A percentile compares a stretch with the other conserved stretches of the same genome.
These are phyloP conservation scores for Lamprologus callipterus DNA, from an alignment of 2,113 vertebrate genomes.

Conservation along the genomic window DNA sequence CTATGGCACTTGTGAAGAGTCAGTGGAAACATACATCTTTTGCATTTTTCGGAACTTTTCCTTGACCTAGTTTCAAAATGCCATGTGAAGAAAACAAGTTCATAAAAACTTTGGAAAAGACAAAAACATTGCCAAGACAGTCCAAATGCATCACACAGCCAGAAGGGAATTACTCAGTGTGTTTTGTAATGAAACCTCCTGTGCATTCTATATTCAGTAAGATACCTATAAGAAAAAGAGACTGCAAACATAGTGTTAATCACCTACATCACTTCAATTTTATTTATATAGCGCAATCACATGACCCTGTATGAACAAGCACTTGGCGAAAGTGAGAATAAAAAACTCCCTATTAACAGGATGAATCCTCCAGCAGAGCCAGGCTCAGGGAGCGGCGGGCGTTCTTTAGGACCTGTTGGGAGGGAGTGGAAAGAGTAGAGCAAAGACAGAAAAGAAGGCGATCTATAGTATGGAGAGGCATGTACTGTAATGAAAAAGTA, in stretches of 20 bases:
- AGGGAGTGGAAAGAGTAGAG: not conserved
- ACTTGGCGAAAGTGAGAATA: not conserved
- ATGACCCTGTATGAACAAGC: not conserved
- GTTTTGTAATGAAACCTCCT: not conserved
- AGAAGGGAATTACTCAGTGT: not conserved
- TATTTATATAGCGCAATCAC: not conserved
- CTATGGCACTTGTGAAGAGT: not conserved
- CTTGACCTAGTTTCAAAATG: not conserved
- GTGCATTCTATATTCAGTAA: not conserved
- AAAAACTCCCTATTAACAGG: not conserved
- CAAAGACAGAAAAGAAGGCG: fast-evolving
- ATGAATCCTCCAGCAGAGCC: not conserved
- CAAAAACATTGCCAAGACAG: not conserved
- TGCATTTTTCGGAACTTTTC: not conserved
- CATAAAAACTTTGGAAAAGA: not conserved
- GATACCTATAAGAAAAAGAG: not conserved
- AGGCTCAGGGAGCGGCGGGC: fast-evolving
- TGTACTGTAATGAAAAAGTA: not conserved
- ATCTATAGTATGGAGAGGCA: not conserved
- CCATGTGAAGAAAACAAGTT: not conserved
- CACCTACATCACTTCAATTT: not conserved
- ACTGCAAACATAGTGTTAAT: not conserved
- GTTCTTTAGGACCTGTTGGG: not conserved
- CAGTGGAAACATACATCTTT: not conserved
- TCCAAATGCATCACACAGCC: not conserved